A percentile compares a stretch with the other conserved stretches of the same genome.
Evolutionary conservation across 2,797 vertebrate species (phyloP).

Genomic region (Catamblyrhynchus diadema): DNA sequence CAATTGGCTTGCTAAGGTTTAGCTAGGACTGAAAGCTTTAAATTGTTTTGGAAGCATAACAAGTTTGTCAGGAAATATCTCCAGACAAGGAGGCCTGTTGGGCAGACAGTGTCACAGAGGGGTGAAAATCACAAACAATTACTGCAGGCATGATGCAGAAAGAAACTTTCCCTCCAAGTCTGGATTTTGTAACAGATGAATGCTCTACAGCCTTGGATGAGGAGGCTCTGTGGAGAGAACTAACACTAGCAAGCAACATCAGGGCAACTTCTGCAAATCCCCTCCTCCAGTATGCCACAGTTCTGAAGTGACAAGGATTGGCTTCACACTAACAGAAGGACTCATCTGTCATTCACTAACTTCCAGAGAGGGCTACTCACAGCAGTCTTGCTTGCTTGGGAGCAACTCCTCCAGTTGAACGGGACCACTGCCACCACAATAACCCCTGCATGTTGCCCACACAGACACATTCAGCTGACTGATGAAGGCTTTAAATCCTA

Average conservation of each 20-base stretch:
- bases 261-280: not conserved
- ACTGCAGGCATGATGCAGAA: not conserved
- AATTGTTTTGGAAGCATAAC: not conserved
- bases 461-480: not conserved
- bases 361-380: not conserved
- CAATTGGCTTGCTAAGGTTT: not conserved
- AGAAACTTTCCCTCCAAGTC: not conserved
- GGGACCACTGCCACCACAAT: not conserved
- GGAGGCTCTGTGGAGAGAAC: not conserved
- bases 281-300: not conserved
- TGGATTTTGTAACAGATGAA: not conserved
- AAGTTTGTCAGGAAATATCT: not conserved
- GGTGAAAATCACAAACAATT: not conserved
- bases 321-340: not conserved
- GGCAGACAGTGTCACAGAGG: not conserved
- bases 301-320: not conserved
- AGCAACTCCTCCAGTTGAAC: not conserved
- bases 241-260: not conserved
- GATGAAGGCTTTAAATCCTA: conserved; percentile 9
- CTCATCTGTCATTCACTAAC: rapidly evolving
- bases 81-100: not conserved
- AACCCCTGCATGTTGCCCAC: not conserved
- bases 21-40: not conserved
- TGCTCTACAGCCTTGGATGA: not conserved
- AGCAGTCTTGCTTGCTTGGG: not conserved